A percentile compares a stretch with the other conserved stretches of the same genome.
phyloP scores from a whole-genome alignment of 1,140 invertebrate genomes.

The Drosophila seguyi region DNA sequence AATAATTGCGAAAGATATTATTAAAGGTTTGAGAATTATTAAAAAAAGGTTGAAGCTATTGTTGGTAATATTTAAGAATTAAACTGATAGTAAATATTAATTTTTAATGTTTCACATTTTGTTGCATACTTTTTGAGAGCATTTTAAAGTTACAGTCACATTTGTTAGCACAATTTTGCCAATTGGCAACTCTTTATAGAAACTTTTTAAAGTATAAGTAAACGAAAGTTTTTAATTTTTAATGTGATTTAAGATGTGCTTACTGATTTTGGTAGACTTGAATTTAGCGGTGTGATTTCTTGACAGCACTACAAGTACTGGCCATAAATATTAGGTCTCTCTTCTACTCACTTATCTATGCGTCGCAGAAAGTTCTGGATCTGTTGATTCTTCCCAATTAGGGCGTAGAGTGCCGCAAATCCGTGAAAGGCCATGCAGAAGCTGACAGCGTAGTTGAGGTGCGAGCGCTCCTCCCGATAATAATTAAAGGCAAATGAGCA shows the following conservation, averaged over 20 bases:
- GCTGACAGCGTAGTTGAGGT: slow-evolving; percentile 78
- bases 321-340: neutral
- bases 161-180: neutral
- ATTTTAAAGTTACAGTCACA: neutral
- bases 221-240: too few relatives aligned
- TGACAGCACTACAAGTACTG: neutral
- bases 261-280: too few relatives aligned
- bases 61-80: neutral
- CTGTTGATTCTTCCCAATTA: slow-evolving; percentile 77
- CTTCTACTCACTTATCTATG: slow-evolving; percentile 67
- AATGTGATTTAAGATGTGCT: too few relatives aligned
- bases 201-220: too few relatives aligned
- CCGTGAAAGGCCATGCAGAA: slow-evolving; percentile 73
- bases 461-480: slow-evolving; percentile 66
- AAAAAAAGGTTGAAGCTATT: neutral
- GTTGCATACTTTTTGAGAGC: neutral
- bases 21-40: neutral
- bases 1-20: neutral
- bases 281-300: neutral
- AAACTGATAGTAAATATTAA: neutral
- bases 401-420: slow-evolving; percentile 73
- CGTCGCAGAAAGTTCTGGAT: slow-evolving; percentile 73
- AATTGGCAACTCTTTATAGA: too few relatives aligned
- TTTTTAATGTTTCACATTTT: neutral
- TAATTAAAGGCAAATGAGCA: slow-evolving; percentile 76